Evolutionary conservation across 2,888 invertebrate genomes (phyloP).

Genomic region (Agrotis exclamationis): DNA sequence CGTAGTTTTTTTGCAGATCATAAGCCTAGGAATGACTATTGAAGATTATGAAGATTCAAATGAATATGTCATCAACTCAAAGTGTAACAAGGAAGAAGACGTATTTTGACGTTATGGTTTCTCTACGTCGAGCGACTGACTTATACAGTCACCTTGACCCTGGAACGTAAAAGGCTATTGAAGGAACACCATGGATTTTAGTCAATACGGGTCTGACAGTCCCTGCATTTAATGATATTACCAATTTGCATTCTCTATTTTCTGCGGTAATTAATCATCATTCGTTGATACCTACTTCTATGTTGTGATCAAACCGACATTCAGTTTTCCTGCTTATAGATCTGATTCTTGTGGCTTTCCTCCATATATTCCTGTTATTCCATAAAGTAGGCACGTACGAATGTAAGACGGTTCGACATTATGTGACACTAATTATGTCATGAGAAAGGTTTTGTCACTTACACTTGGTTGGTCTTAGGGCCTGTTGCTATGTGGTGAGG

Average conservation of each 20-base stretch:
- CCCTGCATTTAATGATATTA: too few species aligned
- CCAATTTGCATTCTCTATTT: too few species aligned
- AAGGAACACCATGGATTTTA: too few species aligned
- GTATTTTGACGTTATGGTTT: background rate
- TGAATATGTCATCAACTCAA: background rate
- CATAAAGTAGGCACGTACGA: background rate
- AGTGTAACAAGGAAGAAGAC: background rate
- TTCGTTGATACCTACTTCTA: background rate
- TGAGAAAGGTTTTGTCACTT: constrained; percentile 2
- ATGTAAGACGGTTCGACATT: background rate
- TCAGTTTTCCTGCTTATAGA: background rate
- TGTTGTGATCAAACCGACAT: background rate
- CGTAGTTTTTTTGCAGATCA: constrained; percentile 1
- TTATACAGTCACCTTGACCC: too few species aligned
- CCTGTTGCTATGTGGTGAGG: background rate
- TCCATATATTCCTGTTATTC: background rate
- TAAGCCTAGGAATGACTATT: background rate
- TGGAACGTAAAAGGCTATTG: too few species aligned
- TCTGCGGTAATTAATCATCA: too few species aligned
- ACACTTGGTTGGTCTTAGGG: background rate
- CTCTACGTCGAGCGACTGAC: too few species aligned
- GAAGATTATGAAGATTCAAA: background rate
- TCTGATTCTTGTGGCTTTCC: background rate
- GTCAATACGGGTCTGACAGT: too few species aligned
- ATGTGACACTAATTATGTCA: constrained; percentile 2